Evolutionary conservation across 2,797 vertebrate species (phyloP).

Genomic region (Selene dorsalis): DNA sequence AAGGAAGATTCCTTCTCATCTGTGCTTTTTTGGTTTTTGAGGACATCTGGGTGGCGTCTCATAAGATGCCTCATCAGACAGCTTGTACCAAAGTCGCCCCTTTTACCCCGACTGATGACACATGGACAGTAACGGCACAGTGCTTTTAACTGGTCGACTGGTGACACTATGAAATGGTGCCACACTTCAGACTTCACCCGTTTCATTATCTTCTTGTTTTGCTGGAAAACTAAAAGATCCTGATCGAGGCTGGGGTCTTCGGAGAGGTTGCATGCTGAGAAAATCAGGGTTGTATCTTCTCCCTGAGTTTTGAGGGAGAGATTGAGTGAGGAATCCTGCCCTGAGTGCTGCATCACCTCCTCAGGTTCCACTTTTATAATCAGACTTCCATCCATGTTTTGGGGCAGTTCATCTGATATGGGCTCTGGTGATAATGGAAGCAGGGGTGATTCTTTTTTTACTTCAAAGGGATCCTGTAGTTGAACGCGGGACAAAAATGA

Average conservation of each 20-base stretch:
- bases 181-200: conserved; percentile 96
- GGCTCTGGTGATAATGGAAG: conserved; percentile 88
- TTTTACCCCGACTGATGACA: conserved; percentile 93
- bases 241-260: conserved; percentile 79
- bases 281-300: conserved; percentile 80
- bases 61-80: conserved; percentile 96
- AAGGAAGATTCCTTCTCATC: conserved; percentile 85
- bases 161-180: conserved; percentile 97
- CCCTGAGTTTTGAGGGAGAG: conserved; percentile 86
- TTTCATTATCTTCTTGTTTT: conserved; percentile 96
- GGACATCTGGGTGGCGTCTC: conserved; percentile 91
- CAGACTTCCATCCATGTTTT: conserved; percentile 76
- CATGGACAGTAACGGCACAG: conserved; percentile 95
- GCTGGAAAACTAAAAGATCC: conserved; percentile 90
- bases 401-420: conserved; percentile 85
- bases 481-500: conserved; percentile 89
- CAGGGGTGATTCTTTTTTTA: conserved; percentile 84
- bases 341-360: conserved; percentile 83
- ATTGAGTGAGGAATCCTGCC: conserved; percentile 83
- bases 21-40: conserved; percentile 90
- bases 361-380: conserved; percentile 83
- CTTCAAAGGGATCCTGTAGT: conserved; percentile 84
- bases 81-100: conserved; percentile 95
- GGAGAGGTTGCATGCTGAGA: conserved; percentile 86
- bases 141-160: conserved; percentile 94